A percentile compares a stretch with the other conserved stretches of the same genome.
Conservation (phyloP, 2,888 invertebrate species). For the Pilophorus perplexus region DNA sequence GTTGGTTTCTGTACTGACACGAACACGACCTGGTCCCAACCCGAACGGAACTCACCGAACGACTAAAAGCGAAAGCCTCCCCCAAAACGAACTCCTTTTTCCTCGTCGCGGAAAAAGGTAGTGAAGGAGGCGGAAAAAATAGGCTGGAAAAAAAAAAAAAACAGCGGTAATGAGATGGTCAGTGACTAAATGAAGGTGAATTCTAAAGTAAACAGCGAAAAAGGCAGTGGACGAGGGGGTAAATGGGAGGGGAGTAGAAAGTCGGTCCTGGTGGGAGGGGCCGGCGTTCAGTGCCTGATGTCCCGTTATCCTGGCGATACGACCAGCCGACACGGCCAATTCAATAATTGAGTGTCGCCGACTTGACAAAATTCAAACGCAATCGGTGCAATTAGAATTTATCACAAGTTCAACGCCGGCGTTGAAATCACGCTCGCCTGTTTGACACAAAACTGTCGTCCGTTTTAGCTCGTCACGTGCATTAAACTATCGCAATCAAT, state of each 20-base stretch:
- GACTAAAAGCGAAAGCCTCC: neutral
- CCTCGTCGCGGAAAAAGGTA: neutral
- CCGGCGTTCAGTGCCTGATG: slow-evolving; percentile 11
- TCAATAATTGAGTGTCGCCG: too few relatives aligned
- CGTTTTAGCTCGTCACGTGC: too few relatives aligned
- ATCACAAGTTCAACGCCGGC: too few relatives aligned
- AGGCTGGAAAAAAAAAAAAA: neutral
- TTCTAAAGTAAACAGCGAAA: slow-evolving; percentile 31
- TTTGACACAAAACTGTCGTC: too few relatives aligned
- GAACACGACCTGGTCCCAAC: neutral
- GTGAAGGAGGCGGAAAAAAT: neutral
- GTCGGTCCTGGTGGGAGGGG: slow-evolving; percentile 19
- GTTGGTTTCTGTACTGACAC: too few relatives aligned
- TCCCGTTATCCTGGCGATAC: slow-evolving; percentile 16
- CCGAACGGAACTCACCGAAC: neutral
- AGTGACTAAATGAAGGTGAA: slow-evolving; percentile 34
- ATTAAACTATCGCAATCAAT: too few relatives aligned
- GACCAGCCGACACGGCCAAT: too few relatives aligned
- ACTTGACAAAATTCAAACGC: too few relatives aligned
- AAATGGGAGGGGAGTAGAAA: slow-evolving; percentile 24
- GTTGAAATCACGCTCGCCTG: too few relatives aligned
- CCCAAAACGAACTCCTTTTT: too few relatives aligned
- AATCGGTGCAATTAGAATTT: too few relatives aligned
- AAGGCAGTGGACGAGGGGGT: neutral
- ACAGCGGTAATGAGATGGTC: slow-evolving; percentile 26